Evolutionary conservation across 2,888 invertebrate species (phyloP), one percentile per base, ranked within the genome.

Genomic region (Drosophila fungiperda): DNA sequence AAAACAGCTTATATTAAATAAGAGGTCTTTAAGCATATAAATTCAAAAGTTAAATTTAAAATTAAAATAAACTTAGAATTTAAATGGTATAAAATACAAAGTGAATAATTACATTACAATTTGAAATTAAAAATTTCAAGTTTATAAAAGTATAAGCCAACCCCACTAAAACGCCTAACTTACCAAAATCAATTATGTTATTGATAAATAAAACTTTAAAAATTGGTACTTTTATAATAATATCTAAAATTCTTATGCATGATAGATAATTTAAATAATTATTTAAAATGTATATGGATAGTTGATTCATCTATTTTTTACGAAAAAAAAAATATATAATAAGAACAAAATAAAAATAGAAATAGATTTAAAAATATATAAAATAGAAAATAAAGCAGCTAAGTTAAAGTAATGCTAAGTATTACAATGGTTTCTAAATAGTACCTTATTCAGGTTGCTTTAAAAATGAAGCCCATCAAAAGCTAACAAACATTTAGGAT

Each of bases 401-500:
- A 5, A 50, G 32, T 7, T 17, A 52, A 42, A 29, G 29, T 29
- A 6, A 62, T 33, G 7, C 15, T 29, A 29, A 29, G 29, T 29
- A 49, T 29, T 49, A 38, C 12, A 64, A 58, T 49, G 17, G 55
- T 32, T 48, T 5, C 29, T 6, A 26, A 8, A 15, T 3, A 49
- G 12, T 15, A 33, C n/a, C 15, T 8, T 8, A 32, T 12, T 6
- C 17, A 23, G 17, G 11, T 29, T 12, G 0, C 12, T 17, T 12
- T 26, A 9, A 15, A 29, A 35, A 23, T 23, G 40, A 12, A n/a
- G 23, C 15, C 9, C 35, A 26, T 35, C 53, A 54, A 60, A 49
- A 50, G 49, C 62, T 42, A 49, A 23, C 49, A 42, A 71, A 40
- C 29, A 36, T 26, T 52, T 26, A 48, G 26, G 9, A 50, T 17